phyloP scores from a whole-genome alignment of 2,113 vertebrate species.

The Colossoma macropomum region DNA sequence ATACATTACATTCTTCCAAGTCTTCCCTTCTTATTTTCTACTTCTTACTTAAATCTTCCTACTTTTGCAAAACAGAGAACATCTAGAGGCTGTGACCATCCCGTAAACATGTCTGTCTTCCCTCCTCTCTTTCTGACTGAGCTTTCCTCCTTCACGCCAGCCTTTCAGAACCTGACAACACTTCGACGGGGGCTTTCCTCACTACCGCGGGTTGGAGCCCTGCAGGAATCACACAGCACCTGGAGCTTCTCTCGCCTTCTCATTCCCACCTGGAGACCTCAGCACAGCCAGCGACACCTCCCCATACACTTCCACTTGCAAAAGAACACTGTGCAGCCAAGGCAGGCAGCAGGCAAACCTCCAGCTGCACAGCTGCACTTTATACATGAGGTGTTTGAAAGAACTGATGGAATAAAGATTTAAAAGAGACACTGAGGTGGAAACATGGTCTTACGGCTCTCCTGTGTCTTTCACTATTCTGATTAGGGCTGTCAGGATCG shows the following conservation, averaged over 20 bases:
- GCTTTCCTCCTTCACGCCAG: neutral
- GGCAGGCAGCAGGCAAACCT: neutral
- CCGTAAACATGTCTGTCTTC: neutral
- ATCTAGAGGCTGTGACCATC: neutral
- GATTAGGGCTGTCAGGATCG: too few relatives aligned
- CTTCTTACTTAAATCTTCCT: too few relatives aligned
- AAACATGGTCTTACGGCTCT: neutral
- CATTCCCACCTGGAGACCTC: neutral
- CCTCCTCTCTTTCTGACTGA: neutral
- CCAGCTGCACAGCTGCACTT: neutral
- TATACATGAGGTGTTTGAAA: conserved; percentile 8
- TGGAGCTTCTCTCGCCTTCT: conserved; percentile 8
- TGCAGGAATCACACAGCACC: neutral
- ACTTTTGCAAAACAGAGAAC: neutral
- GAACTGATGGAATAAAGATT: neutral
- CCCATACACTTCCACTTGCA: neutral
- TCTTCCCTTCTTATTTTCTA: too few relatives aligned
- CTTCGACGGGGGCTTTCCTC: neutral
- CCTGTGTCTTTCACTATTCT: neutral
- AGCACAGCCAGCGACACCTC: neutral
- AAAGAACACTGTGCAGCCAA: neutral
- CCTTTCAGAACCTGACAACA: neutral
- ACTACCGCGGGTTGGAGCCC: neutral
- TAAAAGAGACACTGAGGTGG: neutral
- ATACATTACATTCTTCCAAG: too few relatives aligned